Percentiles rank a stretch among this genome's conserved stretches.
Evolutionary conservation across 2,113 vertebrate genomes (phyloP).

Genomic region (Melanerpes formicivorus): DNA sequence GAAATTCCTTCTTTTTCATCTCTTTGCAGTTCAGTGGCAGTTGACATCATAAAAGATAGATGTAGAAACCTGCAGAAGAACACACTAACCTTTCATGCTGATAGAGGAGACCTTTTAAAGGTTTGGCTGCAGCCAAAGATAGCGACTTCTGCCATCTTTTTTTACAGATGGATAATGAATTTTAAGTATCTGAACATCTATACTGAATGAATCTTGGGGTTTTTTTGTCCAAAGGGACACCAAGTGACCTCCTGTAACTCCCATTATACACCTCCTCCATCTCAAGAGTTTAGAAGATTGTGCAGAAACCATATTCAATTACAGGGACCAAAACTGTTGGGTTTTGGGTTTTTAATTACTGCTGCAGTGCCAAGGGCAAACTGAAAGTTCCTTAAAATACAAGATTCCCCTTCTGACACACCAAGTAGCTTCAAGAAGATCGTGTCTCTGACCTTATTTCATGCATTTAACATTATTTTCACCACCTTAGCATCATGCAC

Average conservation of each 20-base stretch:
- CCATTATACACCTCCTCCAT: background rate
- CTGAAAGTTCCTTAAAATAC: background rate
- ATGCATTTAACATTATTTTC: constrained; percentile 17
- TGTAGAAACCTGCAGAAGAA: background rate
- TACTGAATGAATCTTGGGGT: background rate
- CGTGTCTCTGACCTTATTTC: background rate
- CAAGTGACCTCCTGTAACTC: background rate
- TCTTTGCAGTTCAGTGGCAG: background rate
- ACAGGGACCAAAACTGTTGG: fast-evolving
- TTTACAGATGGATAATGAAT: background rate
- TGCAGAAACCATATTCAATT: background rate
- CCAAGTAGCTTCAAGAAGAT: background rate
- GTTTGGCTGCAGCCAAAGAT: background rate
- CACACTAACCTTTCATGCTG: constrained; percentile 17
- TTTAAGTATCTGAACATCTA: background rate
- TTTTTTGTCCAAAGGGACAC: background rate
- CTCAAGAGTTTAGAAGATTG: background rate
- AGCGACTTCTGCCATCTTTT: background rate
- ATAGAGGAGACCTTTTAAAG: constrained; percentile 3
- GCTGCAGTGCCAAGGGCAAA: background rate
- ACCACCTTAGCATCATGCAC: background rate
- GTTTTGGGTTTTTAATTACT: background rate
- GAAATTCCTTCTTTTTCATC: background rate
- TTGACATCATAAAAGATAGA: constrained; percentile 19
- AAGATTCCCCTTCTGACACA: background rate